Conservation (phyloP, 2,113 vertebrate genomes). For the Galemys pyrenaicus region DNA sequence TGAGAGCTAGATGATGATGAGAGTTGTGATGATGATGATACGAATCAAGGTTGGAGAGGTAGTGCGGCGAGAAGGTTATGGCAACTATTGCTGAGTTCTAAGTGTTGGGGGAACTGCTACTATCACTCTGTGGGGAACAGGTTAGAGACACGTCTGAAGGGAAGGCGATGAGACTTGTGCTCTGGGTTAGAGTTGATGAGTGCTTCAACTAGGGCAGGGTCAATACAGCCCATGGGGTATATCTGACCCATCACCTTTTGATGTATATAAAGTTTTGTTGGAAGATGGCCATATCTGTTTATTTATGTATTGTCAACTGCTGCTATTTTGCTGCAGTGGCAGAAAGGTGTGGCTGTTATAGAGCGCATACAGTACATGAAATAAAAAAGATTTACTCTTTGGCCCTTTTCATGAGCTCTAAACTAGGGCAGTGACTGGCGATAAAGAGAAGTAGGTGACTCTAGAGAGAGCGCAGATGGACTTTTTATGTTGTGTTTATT, state of each 20-base stretch:
- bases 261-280: constrained; percentile 15
- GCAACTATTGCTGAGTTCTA: background rate
- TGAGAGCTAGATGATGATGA: too few relatives aligned
- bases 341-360: background rate
- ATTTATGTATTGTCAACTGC: background rate
- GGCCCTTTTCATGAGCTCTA: background rate
- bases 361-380: background rate
- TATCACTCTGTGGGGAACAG: too few relatives aligned
- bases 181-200: background rate
- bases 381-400: background rate
- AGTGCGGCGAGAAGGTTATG: background rate
- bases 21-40: background rate
- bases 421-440: background rate
- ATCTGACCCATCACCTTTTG: background rate
- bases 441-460: constrained; percentile 14
- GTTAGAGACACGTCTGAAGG: background rate
- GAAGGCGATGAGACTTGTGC: background rate
- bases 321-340: background rate
- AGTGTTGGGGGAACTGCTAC: background rate
- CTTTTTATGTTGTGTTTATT: background rate
- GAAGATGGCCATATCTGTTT: background rate
- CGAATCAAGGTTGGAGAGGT: background rate
- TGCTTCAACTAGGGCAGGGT: background rate
- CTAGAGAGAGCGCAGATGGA: background rate
- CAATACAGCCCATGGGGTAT: background rate